Evolutionary conservation across 2,888 invertebrate genomes (phyloP).

Genomic region (Chloroclystis v-ata): DNA sequence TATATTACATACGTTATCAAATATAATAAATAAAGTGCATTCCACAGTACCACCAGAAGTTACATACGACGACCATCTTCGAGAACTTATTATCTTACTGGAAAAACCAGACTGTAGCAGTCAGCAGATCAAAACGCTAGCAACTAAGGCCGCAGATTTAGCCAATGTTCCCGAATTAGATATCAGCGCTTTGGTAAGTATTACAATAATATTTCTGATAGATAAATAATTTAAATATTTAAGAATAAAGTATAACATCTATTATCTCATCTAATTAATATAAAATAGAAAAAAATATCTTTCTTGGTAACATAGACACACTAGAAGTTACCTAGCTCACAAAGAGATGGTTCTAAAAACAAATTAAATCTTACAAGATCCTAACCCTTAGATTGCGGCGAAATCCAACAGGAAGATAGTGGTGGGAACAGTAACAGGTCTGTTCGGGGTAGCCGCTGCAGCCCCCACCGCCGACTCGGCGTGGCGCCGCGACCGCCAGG

Average conservation of each 20-base stretch:
- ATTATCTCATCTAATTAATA: no score
- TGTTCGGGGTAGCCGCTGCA: slow-evolving; percentile 70
- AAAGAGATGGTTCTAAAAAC: no score
- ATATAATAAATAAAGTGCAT: no score
- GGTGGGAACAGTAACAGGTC: slow-evolving; percentile 64
- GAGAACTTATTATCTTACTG: slow-evolving; percentile 80
- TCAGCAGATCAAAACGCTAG: slow-evolving; percentile 76
- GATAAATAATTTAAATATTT: no score
- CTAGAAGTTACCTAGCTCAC: no score
- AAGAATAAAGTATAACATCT: no score
- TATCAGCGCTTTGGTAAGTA: slow-evolving; percentile 53
- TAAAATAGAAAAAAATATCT: no score
- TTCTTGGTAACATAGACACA: no score
- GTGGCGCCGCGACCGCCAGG: slow-evolving; percentile 63
- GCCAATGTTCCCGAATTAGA: slow-evolving; percentile 71
- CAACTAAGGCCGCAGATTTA: slow-evolving; percentile 80
- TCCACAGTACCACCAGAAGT: slow-evolving; percentile 36
- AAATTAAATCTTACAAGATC: no score
- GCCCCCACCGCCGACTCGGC: slow-evolving; percentile 61
- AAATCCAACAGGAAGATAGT: slow-evolving; percentile 62
- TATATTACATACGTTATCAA: no score
- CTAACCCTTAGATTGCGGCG: slow-evolving; percentile 42
- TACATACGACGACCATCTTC: slow-evolving; percentile 77
- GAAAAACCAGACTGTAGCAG: slow-evolving; percentile 59
- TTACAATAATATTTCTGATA: no score